A percentile compares a stretch with the other conserved stretches of the same genome.
These are phyloP conservation scores for Papilio gigon DNA, from an alignment of 2,888 invertebrate genomes.

Conservation along the genomic window DNA sequence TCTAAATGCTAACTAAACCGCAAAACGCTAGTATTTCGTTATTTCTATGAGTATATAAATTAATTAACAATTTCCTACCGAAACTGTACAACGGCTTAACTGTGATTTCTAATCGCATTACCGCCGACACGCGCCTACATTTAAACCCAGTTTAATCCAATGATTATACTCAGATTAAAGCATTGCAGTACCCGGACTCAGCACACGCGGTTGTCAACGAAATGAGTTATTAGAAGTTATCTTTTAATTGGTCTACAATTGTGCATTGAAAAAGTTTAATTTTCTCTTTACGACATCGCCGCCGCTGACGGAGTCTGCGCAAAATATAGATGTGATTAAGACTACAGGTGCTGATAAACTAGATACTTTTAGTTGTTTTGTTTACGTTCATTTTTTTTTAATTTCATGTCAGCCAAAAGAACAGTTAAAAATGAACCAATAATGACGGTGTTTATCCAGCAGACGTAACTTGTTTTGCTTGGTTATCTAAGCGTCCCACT, in stretches of 20 bases:
- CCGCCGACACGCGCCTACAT: conserved; percentile 1
- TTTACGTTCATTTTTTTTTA: no score
- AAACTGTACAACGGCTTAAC: conserved; percentile 7
- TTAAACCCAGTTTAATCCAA: conserved; percentile 27
- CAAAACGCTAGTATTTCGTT: neutral
- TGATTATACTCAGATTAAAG: conserved; percentile 7
- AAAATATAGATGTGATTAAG: conserved; percentile 21
- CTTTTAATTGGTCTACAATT: conserved; percentile 36
- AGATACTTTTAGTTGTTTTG: no score
- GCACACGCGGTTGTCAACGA: conserved; percentile 8
- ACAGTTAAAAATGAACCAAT: no score
- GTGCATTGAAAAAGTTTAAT: conserved; percentile 27
- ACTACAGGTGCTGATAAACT: no score
- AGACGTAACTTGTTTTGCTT: no score
- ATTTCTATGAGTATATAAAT: neutral
- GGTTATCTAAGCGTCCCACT: no score
- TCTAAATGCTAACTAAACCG: conserved; percentile 4
- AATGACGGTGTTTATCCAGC: no score
- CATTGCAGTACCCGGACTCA: neutral
- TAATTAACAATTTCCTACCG: conserved; percentile 3
- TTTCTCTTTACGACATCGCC: conserved; percentile 30
- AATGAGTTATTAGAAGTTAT: conserved; percentile 28
- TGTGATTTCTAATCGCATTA: conserved; percentile 11
- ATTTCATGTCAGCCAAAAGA: no score
- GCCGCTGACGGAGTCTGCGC: neutral